Conservation (phyloP, 1,140 invertebrate genomes). For the Hirudo medicinalis region DNA sequence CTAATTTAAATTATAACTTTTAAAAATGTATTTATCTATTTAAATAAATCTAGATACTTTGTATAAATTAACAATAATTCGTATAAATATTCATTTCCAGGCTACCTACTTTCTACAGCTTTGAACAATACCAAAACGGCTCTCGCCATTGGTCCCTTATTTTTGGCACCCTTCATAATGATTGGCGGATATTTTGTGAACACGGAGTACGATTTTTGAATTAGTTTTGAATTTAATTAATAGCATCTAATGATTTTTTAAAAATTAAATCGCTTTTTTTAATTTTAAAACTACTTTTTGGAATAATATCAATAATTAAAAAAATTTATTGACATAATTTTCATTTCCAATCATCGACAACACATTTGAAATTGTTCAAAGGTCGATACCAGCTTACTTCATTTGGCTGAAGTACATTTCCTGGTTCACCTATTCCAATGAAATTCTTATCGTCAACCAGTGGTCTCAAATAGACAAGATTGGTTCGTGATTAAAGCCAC, state of each 20-base stretch:
- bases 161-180: conserved; percentile 74
- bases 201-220: conserved; percentile 50
- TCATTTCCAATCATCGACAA: too few relatives aligned
- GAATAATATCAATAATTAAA: too few relatives aligned
- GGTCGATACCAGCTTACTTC: conserved; percentile 63
- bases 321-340: too few relatives aligned
- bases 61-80: too few relatives aligned
- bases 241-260: too few relatives aligned
- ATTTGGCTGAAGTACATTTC: conserved; percentile 81
- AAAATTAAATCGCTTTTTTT: too few relatives aligned
- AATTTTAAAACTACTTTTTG: too few relatives aligned
- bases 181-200: conserved; percentile 89
- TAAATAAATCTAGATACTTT: too few relatives aligned
- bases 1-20: background rate
- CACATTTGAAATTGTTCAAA: conserved; percentile 20
- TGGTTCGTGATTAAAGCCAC: conserved; percentile 23
- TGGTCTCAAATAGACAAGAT: conserved; percentile 52
- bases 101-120: conserved; percentile 71
- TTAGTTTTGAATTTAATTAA: background rate
- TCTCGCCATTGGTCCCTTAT: conserved; percentile 66
- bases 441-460: conserved; percentile 82
- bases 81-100: conserved; percentile 39
- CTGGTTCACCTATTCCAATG: conserved; percentile 88
- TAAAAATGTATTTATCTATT: background rate
- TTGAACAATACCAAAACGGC: conserved; percentile 66